phyloP scores from a whole-genome alignment of 2,888 invertebrate species.

The Ephialtes manifestator region DNA sequence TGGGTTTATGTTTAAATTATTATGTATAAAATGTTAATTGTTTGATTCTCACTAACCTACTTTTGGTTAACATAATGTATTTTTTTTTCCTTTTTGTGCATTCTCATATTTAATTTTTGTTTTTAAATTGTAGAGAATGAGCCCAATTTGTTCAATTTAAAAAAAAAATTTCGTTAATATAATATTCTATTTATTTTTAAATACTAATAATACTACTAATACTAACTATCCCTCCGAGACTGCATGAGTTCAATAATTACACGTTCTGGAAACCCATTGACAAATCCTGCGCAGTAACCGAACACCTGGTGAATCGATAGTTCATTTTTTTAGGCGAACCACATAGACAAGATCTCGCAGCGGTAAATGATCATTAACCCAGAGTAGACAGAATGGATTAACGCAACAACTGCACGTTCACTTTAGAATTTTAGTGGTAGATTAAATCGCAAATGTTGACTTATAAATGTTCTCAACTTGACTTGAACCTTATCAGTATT shows the following conservation, averaged over 20 bases:
- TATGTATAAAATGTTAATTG: too few species aligned
- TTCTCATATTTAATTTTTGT: too few species aligned
- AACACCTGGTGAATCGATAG: neutral
- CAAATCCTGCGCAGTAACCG: neutral
- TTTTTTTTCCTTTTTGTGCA: too few species aligned
- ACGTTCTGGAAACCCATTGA: neutral
- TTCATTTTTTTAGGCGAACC: neutral
- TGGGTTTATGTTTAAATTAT: too few species aligned
- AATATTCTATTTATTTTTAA: too few species aligned
- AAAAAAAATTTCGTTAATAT: too few species aligned
- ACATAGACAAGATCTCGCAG: neutral
- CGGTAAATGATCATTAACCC: neutral
- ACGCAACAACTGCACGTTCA: neutral
- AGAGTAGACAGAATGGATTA: neutral
- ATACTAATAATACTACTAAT: too few species aligned
- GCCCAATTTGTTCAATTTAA: too few species aligned
- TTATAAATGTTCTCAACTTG: neutral
- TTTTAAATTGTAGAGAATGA: too few species aligned
- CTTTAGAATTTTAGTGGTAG: neutral
- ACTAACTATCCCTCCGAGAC: neutral
- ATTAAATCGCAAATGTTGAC: slow-evolving; percentile 5
- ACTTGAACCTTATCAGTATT: neutral
- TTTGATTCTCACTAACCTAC: too few species aligned
- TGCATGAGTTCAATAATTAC: neutral
- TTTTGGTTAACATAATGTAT: too few species aligned